Conservation (phyloP, 92 coral and sea anemone genomes). For the Porites evermanni region DNA sequence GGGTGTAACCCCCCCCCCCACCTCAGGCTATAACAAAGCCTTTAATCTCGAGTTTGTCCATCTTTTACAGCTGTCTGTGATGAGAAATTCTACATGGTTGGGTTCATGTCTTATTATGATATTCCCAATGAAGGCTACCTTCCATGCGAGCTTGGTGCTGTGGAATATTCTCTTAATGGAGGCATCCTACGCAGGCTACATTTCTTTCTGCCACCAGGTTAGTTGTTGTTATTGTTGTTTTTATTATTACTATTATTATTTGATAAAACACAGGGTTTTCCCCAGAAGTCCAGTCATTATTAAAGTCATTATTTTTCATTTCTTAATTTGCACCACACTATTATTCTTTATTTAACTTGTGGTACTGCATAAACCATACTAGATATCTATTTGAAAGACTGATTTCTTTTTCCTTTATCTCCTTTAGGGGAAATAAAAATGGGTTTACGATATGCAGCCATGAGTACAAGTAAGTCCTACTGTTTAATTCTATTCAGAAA, state of each 20-base stretch:
- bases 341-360: no score
- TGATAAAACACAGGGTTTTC: no score
- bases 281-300: no score
- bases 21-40: no score
- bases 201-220: conserved; percentile 95
- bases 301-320: no score
- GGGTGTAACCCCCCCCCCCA: no score
- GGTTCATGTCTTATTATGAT: conserved; percentile 85
- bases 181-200: conserved; percentile 86
- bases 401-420: not conserved
- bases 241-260: no score
- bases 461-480: conserved; percentile 81
- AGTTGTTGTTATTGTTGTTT: not conserved
- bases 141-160: conserved; percentile 92
- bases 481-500: not conserved
- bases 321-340: no score
- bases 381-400: not conserved
- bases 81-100: conserved; percentile 89
- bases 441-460: conserved; percentile 84
- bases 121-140: conserved; percentile 75
- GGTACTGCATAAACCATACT: no score
- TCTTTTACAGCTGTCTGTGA: conserved; percentile 79
- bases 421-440: conserved; percentile 82
- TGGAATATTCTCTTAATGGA: conserved; percentile 84
- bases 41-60: no score